A percentile compares a stretch with the other conserved stretches of the same genome.
These are phyloP conservation scores for Drosophila bocqueti DNA, from an alignment of 1,140 invertebrate genomes.

Conservation along the genomic window DNA sequence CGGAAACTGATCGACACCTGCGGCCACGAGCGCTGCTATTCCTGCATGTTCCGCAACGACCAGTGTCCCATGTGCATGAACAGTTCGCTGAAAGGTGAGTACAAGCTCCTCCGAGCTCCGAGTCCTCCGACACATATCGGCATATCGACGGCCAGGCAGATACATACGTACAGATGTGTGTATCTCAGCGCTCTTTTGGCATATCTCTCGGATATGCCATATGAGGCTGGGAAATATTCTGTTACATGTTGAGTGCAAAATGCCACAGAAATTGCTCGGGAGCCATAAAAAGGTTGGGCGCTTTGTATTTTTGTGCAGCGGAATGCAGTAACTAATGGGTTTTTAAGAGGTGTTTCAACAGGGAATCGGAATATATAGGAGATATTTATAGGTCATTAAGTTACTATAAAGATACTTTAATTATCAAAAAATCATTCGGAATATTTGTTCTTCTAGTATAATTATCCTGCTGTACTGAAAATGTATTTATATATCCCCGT, in stretches of 20 bases:
- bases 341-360: background rate
- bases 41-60: slow-evolving; percentile 96
- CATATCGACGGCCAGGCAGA: slow-evolving; percentile 8
- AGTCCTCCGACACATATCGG: background rate
- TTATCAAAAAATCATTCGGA: background rate
- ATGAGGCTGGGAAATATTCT: slow-evolving; percentile 66
- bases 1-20: slow-evolving; percentile 96
- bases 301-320: slow-evolving; percentile 14
- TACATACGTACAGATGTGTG: slow-evolving; percentile 3
- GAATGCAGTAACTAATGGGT: slow-evolving; percentile 25
- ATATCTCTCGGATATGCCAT: slow-evolving; percentile 61
- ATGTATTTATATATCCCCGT: background rate
- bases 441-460: background rate
- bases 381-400: too few relatives aligned
- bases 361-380: background rate
- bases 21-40: slow-evolving; percentile 97
- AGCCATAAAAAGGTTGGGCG: slow-evolving; percentile 13
- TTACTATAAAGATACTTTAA: background rate
- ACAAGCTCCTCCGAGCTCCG: background rate
- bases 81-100: slow-evolving; percentile 84
- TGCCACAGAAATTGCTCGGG: slow-evolving; percentile 30
- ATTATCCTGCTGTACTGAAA: too few relatives aligned
- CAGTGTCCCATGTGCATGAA: slow-evolving; percentile 93
- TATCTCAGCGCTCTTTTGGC: slow-evolving; percentile 20
- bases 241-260: slow-evolving; percentile 52